A percentile compares a stretch with the other conserved stretches of the same genome.
These are phyloP conservation scores for Brachypteracias leptosomus DNA, from an alignment of 2,113 vertebrate genomes.

Conservation along the genomic window DNA sequence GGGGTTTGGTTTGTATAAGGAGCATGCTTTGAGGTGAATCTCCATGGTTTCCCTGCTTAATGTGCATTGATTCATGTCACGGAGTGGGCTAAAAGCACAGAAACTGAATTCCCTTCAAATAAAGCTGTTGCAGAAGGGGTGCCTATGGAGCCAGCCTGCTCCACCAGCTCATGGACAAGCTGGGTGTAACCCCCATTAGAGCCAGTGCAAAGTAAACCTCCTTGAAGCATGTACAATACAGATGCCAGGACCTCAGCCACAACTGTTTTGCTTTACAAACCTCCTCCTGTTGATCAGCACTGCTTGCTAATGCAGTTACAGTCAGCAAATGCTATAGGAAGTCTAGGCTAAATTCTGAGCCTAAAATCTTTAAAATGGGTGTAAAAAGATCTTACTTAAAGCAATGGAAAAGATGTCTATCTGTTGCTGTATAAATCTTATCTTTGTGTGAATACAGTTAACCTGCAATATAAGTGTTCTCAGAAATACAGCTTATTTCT, in stretches of 20 bases:
- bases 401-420: background rate
- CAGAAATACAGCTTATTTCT: slow-evolving; percentile 33
- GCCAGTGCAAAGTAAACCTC: background rate
- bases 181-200: background rate
- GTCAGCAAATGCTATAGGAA: background rate
- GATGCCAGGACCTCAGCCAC: background rate
- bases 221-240: background rate
- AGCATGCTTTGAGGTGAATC: background rate
- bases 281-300: background rate
- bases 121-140: background rate
- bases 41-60: background rate
- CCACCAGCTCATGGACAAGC: background rate
- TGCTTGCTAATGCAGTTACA: background rate
- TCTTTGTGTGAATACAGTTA: background rate
- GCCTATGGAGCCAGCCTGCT: background rate
- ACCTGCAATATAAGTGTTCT: background rate
- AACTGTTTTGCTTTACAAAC: background rate
- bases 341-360: background rate
- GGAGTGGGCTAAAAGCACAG: background rate
- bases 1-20: background rate
- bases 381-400: background rate
- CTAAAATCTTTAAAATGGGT: background rate
- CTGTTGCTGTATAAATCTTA: background rate
- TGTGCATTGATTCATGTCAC: background rate
- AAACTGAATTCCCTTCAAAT: background rate